Percentiles rank a stretch among this genome's conserved stretches.
Conservation (phyloP, 2,888 invertebrate genomes). For the Catocala sponsa region DNA sequence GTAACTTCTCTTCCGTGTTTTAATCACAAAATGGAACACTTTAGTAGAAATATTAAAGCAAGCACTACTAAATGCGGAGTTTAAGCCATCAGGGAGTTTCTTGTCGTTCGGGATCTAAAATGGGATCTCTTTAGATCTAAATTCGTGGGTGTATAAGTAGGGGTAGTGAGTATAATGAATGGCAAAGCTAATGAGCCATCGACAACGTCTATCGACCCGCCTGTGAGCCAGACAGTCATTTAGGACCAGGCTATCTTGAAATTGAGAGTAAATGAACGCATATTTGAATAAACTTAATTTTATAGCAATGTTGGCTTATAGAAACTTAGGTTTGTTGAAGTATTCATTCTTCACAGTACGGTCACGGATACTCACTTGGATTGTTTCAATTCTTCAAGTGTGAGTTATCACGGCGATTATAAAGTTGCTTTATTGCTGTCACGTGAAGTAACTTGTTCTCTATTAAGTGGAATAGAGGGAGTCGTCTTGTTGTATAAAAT, state of each 20-base stretch:
- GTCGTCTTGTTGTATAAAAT: neutral
- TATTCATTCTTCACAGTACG: too few species aligned
- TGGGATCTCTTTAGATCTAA: conserved; percentile 17
- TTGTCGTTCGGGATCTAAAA: conserved; percentile 18
- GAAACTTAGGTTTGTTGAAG: too few species aligned
- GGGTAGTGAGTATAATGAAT: conserved; percentile 60
- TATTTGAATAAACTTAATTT: too few species aligned
- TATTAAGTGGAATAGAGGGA: neutral
- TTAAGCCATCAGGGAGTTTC: conserved; percentile 16
- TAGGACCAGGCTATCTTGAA: neutral
- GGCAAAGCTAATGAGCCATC: conserved; percentile 54
- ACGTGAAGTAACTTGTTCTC: neutral
- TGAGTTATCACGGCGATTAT: too few species aligned
- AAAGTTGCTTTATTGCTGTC: neutral
- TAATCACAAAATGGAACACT: conserved; percentile 22
- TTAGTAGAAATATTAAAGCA: conserved; percentile 15
- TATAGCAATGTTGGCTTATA: too few species aligned
- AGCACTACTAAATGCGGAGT: conserved; percentile 11
- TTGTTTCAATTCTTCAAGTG: too few species aligned
- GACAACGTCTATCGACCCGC: conserved; percentile 43
- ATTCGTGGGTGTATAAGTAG: conserved; percentile 27
- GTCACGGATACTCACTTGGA: too few species aligned
- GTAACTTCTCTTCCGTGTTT: conserved; percentile 21
- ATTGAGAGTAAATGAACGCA: too few species aligned
- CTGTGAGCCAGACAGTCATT: conserved; percentile 6